Evolutionary conservation across 2,797 vertebrate species (phyloP).

Genomic region (Schizopygopsis pylzovi): DNA sequence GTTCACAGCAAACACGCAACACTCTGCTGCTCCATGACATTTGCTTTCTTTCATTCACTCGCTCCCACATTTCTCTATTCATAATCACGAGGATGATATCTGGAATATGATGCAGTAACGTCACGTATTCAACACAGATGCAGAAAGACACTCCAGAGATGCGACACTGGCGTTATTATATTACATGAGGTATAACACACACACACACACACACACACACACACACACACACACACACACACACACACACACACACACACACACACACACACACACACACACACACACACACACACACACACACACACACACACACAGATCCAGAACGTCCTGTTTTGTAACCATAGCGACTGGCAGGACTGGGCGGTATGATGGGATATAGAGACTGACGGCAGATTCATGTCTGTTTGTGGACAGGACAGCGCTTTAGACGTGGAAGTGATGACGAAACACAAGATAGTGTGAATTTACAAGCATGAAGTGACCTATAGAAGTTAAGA

Average conservation of each 20-base stretch:
- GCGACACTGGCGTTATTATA: background rate
- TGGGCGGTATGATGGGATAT: conserved; percentile 2
- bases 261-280: conserved; percentile 5
- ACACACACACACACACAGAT: conserved; percentile 47
- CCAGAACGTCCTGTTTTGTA: conserved; percentile 53
- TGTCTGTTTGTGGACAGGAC: background rate
- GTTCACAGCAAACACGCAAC: conserved; percentile 61
- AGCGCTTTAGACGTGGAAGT: background rate
- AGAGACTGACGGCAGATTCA: background rate
- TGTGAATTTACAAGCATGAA: background rate
- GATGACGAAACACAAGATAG: background rate
- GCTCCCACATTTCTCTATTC: background rate
- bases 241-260: conserved; percentile 48
- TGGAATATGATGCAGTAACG: background rate
- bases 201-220: too few species aligned
- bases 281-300: too few species aligned
- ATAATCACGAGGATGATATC: background rate
- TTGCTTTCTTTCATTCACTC: background rate
- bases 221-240: conserved; percentile 44
- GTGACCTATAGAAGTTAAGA: background rate
- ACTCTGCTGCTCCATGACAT: background rate
- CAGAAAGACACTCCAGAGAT: background rate
- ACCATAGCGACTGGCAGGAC: conserved; percentile 53
- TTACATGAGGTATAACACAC: conserved; percentile 39
- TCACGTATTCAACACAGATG: background rate